Evolutionary conservation across 2,888 invertebrate species (phyloP).

Genomic region (Archips xylosteana): DNA sequence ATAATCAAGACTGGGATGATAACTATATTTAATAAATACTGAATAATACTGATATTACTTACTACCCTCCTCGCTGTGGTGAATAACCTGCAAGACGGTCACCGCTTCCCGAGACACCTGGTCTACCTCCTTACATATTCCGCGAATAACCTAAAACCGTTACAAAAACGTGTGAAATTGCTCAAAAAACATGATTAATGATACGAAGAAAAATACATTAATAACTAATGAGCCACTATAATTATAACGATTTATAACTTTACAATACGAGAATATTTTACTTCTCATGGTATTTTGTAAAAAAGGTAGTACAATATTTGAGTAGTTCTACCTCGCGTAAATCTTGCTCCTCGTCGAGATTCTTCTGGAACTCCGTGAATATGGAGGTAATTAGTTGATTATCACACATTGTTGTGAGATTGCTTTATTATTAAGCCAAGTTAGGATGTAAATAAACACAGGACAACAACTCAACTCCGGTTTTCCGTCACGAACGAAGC

Average conservation of each 20-base stretch:
- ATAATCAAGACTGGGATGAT: too few species aligned
- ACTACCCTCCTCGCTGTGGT: constrained; percentile 90
- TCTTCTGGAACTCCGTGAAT: constrained; percentile 92
- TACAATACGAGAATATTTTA: too few species aligned
- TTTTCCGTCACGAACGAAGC: constrained; percentile 12
- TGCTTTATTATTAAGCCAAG: background rate
- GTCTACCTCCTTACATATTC: constrained; percentile 90
- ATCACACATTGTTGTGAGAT: constrained; percentile 52
- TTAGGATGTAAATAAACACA: constrained; percentile 31
- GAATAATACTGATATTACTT: constrained; percentile 54
- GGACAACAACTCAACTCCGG: constrained; percentile 2
- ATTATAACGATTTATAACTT: background rate
- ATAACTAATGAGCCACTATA: background rate
- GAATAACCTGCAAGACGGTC: constrained; percentile 93
- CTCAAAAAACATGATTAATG: background rate
- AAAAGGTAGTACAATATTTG: background rate
- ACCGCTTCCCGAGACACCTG: constrained; percentile 91
- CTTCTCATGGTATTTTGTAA: background rate
- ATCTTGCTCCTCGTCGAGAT: constrained; percentile 92
- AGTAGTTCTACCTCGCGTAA: constrained; percentile 88
- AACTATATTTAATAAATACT: too few species aligned
- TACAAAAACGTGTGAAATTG: background rate
- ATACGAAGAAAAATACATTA: background rate
- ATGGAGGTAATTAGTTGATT: constrained; percentile 84
- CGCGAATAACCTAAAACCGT: constrained; percentile 87